A percentile compares a stretch with the other conserved stretches of the same genome.
Conservation (phyloP, 2,113 vertebrate genomes). For the Sinocyclocheilus grahami region DNA sequence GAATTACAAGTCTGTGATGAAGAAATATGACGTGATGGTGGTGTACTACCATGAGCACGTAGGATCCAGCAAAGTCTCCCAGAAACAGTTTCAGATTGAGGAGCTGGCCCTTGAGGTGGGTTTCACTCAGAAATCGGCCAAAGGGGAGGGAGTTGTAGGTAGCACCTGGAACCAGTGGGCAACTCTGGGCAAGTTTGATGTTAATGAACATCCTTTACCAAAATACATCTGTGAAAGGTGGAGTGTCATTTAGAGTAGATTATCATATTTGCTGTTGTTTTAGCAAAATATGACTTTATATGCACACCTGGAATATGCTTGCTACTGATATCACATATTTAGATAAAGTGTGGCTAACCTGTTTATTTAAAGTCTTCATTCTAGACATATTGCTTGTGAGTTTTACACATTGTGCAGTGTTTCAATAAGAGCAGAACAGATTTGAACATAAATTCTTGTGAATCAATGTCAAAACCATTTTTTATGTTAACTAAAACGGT, state of each 20-base stretch:
- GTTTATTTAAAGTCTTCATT: neutral
- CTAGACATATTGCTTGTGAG: neutral
- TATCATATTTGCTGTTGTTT: neutral
- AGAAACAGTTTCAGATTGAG: conserved; percentile 87
- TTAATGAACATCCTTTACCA: neutral
- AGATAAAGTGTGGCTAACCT: neutral
- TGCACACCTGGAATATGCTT: neutral
- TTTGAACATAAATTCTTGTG: neutral
- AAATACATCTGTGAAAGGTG: neutral
- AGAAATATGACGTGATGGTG: conserved; percentile 87
- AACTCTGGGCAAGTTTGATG: neutral
- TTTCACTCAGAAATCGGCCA: conserved; percentile 43
- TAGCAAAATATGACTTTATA: no score
- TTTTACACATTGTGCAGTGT: neutral
- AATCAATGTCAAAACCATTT: neutral
- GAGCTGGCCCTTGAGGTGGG: conserved; percentile 88
- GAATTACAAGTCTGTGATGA: conserved; percentile 88
- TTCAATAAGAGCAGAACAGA: neutral
- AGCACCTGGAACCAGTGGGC: neutral
- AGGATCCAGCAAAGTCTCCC: conserved; percentile 80
- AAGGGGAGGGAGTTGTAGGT: neutral
- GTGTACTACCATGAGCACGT: conserved; percentile 88
- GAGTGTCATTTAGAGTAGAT: neutral
- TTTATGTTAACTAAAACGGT: neutral
- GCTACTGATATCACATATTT: neutral